Conservation (phyloP, 2,888 invertebrate genomes). For the Tiliacea citrago region DNA sequence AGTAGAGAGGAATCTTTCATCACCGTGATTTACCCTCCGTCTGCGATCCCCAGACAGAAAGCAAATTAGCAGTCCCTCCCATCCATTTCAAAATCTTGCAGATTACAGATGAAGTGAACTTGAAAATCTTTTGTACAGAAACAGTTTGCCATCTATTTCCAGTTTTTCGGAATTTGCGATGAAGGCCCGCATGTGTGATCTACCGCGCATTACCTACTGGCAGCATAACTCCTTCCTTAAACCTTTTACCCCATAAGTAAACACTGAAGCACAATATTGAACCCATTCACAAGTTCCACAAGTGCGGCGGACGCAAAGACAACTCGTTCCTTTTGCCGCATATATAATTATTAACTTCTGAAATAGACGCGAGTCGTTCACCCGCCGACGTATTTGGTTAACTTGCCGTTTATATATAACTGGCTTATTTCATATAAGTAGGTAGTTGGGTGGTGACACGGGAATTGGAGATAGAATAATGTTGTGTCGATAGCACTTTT, state of each 20-base stretch:
- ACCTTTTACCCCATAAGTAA: conserved; percentile 20
- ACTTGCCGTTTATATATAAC: conserved; percentile 66
- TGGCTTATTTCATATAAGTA: conserved; percentile 60
- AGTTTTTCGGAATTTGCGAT: not conserved
- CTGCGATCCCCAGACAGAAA: not conserved
- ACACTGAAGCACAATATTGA: conserved; percentile 52
- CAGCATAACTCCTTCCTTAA: not conserved
- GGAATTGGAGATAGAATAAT: conserved; percentile 30
- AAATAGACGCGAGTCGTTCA: conserved; percentile 81
- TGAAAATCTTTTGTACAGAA: not conserved
- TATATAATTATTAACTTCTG: conserved; percentile 77
- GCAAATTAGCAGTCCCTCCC: not conserved
- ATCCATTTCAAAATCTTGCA: not conserved
- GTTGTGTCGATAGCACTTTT: not conserved
- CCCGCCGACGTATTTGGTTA: conserved; percentile 80
- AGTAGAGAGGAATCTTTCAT: no score
- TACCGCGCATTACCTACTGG: not conserved
- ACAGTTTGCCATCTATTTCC: not conserved
- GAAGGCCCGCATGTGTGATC: not conserved
- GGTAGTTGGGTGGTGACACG: conserved; percentile 45
- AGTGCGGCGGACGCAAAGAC: conserved; percentile 53
- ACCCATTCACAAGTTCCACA: conserved; percentile 57
- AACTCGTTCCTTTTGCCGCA: conserved; percentile 71
- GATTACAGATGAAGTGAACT: not conserved
- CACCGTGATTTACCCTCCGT: not conserved